Evolutionary conservation across 2,113 vertebrate species (phyloP).

Genomic region (Chloropsis cyanopogon): DNA sequence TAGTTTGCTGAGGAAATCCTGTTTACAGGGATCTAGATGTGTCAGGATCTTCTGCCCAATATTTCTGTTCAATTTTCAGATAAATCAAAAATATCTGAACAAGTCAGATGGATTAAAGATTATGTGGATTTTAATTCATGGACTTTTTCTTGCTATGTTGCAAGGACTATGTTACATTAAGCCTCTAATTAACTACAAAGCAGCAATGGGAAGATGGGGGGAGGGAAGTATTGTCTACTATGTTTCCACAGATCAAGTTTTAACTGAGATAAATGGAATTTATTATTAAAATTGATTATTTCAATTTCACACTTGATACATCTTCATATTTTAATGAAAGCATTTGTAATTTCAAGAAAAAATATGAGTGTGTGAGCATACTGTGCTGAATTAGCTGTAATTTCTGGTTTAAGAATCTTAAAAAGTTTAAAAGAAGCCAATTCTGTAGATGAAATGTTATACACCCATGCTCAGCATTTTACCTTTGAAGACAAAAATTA

Average conservation of each 20-base stretch:
- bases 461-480: neutral
- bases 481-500: neutral
- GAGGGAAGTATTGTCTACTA: neutral
- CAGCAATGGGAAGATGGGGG: neutral
- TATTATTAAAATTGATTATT: conserved; percentile 39
- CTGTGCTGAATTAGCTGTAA: neutral
- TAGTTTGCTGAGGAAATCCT: neutral
- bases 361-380: neutral
- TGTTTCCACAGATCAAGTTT: conserved; percentile 12
- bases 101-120: neutral
- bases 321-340: conserved; percentile 16
- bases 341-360: neutral
- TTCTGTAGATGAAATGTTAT: neutral
- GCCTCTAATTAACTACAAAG: conserved; percentile 1
- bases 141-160: neutral
- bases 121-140: neutral
- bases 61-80: neutral
- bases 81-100: neutral
- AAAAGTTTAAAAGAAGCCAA: neutral
- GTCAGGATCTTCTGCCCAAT: neutral
- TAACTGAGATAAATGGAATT: conserved; percentile 20
- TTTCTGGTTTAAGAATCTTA: neutral
- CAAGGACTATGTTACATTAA: neutral
- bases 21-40: neutral
- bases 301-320: conserved; percentile 1